Conservation (phyloP, 2,797 vertebrate species). For the Carcharodon carcharias region DNA sequence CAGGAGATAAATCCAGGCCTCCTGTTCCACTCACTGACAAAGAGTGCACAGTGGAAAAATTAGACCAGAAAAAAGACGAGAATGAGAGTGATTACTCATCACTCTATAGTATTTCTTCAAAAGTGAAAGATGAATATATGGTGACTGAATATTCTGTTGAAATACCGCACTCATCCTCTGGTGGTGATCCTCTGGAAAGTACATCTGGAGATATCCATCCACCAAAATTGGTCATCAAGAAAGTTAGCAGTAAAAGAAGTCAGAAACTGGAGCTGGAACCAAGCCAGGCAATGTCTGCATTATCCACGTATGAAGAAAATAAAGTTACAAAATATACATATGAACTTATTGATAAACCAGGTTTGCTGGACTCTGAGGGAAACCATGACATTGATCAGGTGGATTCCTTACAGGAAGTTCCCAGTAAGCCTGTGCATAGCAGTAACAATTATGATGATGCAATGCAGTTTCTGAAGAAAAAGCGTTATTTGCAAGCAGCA, state of each 20-base stretch:
- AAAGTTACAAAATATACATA: conserved; percentile 91
- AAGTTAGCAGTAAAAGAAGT: conserved; percentile 80
- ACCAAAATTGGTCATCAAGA: conserved; percentile 89
- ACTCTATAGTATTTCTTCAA: conserved; percentile 78
- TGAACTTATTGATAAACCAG: conserved; percentile 92
- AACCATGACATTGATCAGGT: conserved; percentile 80
- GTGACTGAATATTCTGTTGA: conserved; percentile 87
- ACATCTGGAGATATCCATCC: conserved; percentile 74
- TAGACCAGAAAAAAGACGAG: conserved; percentile 72
- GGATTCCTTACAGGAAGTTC: conserved; percentile 73
- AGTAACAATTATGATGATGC: conserved; percentile 96
- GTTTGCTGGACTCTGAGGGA: conserved; percentile 78
- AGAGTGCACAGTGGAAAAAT: conserved; percentile 66
- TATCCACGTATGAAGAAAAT: conserved; percentile 82
- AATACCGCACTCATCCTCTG: conserved; percentile 74
- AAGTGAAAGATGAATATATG: conserved; percentile 96
- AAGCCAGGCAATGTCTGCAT: conserved; percentile 73
- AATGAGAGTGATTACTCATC: conserved; percentile 69
- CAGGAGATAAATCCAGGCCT: conserved; percentile 68
- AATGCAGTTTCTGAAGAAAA: conserved; percentile 99
- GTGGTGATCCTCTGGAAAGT: conserved; percentile 64
- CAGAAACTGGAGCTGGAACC: conserved; percentile 72
- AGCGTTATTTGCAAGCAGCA: conserved; percentile 86
- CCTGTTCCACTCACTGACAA: conserved; percentile 49
- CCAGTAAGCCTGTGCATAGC: conserved; percentile 78